These are phyloP conservation scores for Hirtodrosophila duncani DNA, from an alignment of 2,888 invertebrate genomes.

Conservation along the genomic window DNA sequence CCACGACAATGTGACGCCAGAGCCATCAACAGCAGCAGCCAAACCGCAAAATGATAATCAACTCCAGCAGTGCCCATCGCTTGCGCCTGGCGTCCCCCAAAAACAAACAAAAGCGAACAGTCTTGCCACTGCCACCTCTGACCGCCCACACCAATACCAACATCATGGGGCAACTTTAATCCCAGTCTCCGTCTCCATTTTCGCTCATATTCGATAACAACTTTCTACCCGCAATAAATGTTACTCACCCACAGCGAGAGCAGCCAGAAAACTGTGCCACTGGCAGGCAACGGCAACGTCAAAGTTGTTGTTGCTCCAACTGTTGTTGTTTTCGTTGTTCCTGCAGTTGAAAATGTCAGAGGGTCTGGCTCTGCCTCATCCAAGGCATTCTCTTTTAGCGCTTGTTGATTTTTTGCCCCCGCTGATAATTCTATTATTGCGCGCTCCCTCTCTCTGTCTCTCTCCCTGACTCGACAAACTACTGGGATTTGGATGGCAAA, in stretches of 20 bases:
- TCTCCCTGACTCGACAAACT: slow-evolving; percentile 26
- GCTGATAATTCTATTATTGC: slow-evolving; percentile 64
- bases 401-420: slow-evolving; percentile 11
- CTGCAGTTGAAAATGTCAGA: slow-evolving; percentile 51
- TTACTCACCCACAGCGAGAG: background rate
- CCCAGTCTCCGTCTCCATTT: slow-evolving; percentile 19
- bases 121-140: slow-evolving; percentile 36
- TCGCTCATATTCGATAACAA: slow-evolving; percentile 64
- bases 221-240: slow-evolving; percentile 53
- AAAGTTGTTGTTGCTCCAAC: slow-evolving; percentile 30
- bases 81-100: too few relatives aligned
- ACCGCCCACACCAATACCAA: slow-evolving; percentile 25
- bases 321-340: slow-evolving; percentile 19
- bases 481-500: slow-evolving; percentile 55
- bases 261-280: slow-evolving; percentile 1
- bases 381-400: slow-evolving; percentile 48
- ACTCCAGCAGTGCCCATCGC: background rate
- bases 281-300: slow-evolving; percentile 20
- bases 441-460: slow-evolving; percentile 31
- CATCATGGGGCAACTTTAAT: slow-evolving; percentile 1
- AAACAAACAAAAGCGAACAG: too few relatives aligned
- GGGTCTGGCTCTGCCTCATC: slow-evolving; percentile 50
- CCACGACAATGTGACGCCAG: slow-evolving; percentile 15
- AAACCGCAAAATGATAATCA: slow-evolving; percentile 2
- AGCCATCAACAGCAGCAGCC: slow-evolving; percentile 1